phyloP scores from a whole-genome alignment of 2,888 invertebrate genomes.

The Hesperia comma region DNA sequence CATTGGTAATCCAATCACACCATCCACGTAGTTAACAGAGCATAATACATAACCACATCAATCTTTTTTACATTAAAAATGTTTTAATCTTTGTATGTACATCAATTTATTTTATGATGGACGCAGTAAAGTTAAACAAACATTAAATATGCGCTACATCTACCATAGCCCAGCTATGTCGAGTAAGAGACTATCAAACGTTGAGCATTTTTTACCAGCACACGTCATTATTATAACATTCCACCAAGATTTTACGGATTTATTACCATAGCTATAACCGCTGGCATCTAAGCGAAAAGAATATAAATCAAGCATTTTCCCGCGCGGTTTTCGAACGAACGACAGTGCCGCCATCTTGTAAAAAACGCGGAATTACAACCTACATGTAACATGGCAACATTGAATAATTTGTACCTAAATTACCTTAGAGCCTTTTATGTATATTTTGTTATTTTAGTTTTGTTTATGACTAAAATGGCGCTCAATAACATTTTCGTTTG shows the following conservation, averaged over 20 bases:
- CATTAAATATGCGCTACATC: conserved; percentile 24
- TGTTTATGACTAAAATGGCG: conserved; percentile 43
- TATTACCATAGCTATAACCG: conserved; percentile 56
- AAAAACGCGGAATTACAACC: conserved; percentile 18
- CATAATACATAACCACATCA: background rate
- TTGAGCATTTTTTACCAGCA: conserved; percentile 72
- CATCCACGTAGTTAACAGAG: background rate
- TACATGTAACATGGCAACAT: conserved; percentile 37
- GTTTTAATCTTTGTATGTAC: background rate
- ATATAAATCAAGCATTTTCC: conserved; percentile 60
- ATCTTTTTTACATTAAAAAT: background rate
- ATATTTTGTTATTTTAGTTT: conserved; percentile 36
- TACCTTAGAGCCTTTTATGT: conserved; percentile 28
- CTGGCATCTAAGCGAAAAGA: conserved; percentile 70
- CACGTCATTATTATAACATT: conserved; percentile 55
- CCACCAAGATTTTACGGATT: conserved; percentile 62
- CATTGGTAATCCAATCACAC: background rate
- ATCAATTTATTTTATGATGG: background rate
- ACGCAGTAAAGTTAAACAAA: background rate
- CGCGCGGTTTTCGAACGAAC: conserved; percentile 61
- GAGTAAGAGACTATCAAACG: conserved; percentile 62
- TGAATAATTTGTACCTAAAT: conserved; percentile 32
- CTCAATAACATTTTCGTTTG: conserved; percentile 45
- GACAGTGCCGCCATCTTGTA: conserved; percentile 46
- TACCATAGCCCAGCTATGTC: conserved; percentile 51